These are phyloP conservation scores for Oxyscelio sp. DNA, from an alignment of 2,888 invertebrate genomes.

Conservation along the genomic window DNA sequence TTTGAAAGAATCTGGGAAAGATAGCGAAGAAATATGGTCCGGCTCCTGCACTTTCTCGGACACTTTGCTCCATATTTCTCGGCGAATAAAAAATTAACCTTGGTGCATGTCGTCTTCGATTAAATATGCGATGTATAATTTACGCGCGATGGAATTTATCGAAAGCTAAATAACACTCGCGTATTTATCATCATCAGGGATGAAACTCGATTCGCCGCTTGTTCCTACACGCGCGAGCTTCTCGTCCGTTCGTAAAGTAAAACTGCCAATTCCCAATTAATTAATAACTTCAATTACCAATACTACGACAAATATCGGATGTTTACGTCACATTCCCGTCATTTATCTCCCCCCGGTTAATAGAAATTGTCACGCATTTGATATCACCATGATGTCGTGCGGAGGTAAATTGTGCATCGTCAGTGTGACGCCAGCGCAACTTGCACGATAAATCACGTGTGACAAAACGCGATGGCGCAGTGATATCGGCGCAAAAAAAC, in stretches of 20 bases:
- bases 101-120: slow-evolving; percentile 3
- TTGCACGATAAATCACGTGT: slow-evolving; percentile 69
- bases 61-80: slow-evolving; percentile 36
- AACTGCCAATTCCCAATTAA: slow-evolving; percentile 44
- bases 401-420: slow-evolving; percentile 67
- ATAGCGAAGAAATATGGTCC: slow-evolving; percentile 51
- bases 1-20: slow-evolving; percentile 55
- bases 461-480: slow-evolving; percentile 69
- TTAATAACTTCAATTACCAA: slow-evolving; percentile 62
- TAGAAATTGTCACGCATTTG: slow-evolving; percentile 71
- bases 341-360: slow-evolving; percentile 58
- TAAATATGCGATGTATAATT: slow-evolving; percentile 26
- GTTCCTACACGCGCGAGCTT: neutral
- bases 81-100: slow-evolving; percentile 44
- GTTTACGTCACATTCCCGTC: slow-evolving; percentile 57
- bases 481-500: slow-evolving; percentile 62
- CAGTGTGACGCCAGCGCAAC: slow-evolving; percentile 66
- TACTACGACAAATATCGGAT: slow-evolving; percentile 51
- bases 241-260: slow-evolving; percentile 1
- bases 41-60: slow-evolving; percentile 31
- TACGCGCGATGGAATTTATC: neutral
- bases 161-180: neutral
- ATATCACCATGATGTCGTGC: slow-evolving; percentile 57
- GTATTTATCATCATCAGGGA: neutral
- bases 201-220: neutral